phyloP scores from a whole-genome alignment of 2,113 vertebrate species.

The Scartelaos histophorus region DNA sequence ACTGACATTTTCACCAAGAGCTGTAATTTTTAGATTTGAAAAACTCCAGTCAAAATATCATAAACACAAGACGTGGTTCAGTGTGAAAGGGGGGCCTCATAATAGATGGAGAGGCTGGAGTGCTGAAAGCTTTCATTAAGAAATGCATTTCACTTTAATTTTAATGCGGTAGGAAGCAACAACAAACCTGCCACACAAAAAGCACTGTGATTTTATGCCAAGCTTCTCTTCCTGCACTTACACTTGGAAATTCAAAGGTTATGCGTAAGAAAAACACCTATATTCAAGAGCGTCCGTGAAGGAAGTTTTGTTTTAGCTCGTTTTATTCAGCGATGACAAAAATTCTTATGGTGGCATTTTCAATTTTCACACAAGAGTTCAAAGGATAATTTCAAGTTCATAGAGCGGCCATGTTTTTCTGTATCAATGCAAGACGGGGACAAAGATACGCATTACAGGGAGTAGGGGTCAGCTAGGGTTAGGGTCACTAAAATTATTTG shows the following conservation, averaged over 20 bases:
- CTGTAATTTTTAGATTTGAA: slow-evolving; percentile 46
- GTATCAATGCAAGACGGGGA: too few relatives aligned
- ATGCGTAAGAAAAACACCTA: slow-evolving; percentile 7
- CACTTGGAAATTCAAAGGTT: not conserved
- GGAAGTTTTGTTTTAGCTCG: not conserved
- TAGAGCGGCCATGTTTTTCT: too few relatives aligned
- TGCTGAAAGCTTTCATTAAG: slow-evolving; percentile 21
- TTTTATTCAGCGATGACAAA: not conserved
- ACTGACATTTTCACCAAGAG: slow-evolving; percentile 69
- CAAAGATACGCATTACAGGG: too few relatives aligned
- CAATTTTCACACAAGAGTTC: not conserved
- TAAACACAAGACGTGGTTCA: slow-evolving; percentile 16
- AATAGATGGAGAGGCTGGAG: not conserved
- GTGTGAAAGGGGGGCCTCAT: not conserved
- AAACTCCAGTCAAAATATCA: slow-evolving; percentile 55
- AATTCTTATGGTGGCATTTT: not conserved
- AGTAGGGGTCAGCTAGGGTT: not conserved
- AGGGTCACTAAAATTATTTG: not conserved
- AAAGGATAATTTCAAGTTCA: not conserved
- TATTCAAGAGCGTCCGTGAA: not conserved
- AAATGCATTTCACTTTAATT: slow-evolving; percentile 3
- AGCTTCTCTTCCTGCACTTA: not conserved
- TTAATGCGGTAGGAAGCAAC: not conserved
- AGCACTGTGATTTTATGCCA: not conserved
- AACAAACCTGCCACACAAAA: slow-evolving; percentile 5